Base-by-base conservation (phyloP, 2,113 vertebrate species). In the Smithornis capensis region DNA sequence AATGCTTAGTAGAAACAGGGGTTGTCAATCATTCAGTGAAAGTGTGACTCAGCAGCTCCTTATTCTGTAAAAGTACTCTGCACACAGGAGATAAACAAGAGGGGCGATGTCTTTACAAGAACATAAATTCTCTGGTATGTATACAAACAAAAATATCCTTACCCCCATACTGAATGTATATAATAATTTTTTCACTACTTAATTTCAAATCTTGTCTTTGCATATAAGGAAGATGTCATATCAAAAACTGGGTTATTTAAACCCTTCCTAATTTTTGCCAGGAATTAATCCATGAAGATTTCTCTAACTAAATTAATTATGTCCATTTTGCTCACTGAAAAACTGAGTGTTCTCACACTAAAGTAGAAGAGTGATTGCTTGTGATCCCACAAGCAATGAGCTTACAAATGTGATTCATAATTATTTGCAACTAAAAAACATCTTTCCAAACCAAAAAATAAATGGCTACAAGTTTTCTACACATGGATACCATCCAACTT, bases 11-110 rank as follows among this genome's bases (percentile, higher is more conserved):
- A 95, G 83, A 42, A 91, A 24, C 3, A 4, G 44, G 37, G 19
- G 59, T 7, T 88, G 81, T 53, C 92, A 76, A 5, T 90, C 91
- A 82, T 27, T 68, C 63, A 28, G 38, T 25, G 24, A 90, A 93
- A 89, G 47, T 7, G 25, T 97, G 97, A 97, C 84, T 95, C 94
- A 96, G 96, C 97, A 96, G n/a, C 73, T 67, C 10, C 68, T 79
- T 33, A 33, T 28, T 89, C 60, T 3, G 14, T 33, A 56, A 38
- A 85, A 92, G n/a, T 5, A 22, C 27, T n/a, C 94, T 93, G 86
- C 92, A 71, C 33, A 4, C 0, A 44, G 38, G 28, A 92, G 92
- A 95, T 94, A 95, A 95, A 70, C 18, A 77, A 38, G 11, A 88
- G 75, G 44, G 60, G 33, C 4, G 7, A 57, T 31, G 55, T 23